Base-by-base conservation (phyloP, 2,888 invertebrate species). In the Bellardia bayeri region DNA sequence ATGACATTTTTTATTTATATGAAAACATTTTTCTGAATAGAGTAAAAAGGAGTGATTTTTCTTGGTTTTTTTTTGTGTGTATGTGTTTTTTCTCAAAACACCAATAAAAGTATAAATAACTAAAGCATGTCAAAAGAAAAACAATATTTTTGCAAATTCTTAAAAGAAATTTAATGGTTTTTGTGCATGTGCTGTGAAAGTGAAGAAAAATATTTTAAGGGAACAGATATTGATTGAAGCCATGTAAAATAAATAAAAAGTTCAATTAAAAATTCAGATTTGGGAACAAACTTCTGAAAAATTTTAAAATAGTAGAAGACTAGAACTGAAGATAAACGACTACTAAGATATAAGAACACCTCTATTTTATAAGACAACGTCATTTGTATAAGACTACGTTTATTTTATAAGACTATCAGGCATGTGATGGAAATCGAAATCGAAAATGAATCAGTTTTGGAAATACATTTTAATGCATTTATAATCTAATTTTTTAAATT, bases 21-120 rank as follows among this genome's bases (percentile, higher is more conserved):
- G 40, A 51, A 76, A 76, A 76, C 61, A 76, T 64, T 76, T 51
- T 64, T 64, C 51, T 40, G 13, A 23, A 30, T 49, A 13, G 16
- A 49, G n/a, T 75, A 49, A 75, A 49, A 75, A 58, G 49, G 40
- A 33, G 58, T 33, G 74, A 75, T 45, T 49, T 75, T 74, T 74
- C 58, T 58, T 58, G 4, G 4, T 37, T 37, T 37, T 37, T 37
- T 37, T 37, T 1, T 33, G 3, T 33, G 3, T 33, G 3, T 33
- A 6, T 37, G 58, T 33, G 74, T 61, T 45, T 49, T 75, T 74
- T 74, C 58, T 58, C 30, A 75, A 51, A 64, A 63, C 51, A 75
- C 8, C 63, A 74, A 74, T 45, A 74, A 74, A 58, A 58, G 58
- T 61, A 58, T 23, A 74, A 74, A 58, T 23, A 74, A 74, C 14